These are phyloP conservation scores for Lagopus muta DNA, from an alignment of 2,113 vertebrate species.

Conservation along the genomic window DNA sequence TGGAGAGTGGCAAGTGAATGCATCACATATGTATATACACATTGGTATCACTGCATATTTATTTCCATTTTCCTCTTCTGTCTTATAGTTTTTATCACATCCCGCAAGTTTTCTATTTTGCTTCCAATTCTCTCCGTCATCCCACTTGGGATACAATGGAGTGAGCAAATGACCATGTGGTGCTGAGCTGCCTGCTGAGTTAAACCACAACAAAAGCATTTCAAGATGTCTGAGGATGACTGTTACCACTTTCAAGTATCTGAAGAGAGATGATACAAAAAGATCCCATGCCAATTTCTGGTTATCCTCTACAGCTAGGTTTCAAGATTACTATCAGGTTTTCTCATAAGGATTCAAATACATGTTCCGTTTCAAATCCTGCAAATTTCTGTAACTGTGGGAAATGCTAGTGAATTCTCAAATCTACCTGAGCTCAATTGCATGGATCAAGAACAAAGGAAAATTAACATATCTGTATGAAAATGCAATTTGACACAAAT, in stretches of 20 bases:
- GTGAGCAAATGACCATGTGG: too few relatives aligned
- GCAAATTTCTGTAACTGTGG: background rate
- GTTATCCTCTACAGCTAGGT: background rate
- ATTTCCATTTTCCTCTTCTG: too few relatives aligned
- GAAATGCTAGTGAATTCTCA: background rate
- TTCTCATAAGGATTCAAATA: background rate
- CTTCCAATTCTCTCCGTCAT: too few relatives aligned
- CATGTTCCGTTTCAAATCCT: background rate
- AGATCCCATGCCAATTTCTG: background rate
- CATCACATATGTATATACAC: too few relatives aligned
- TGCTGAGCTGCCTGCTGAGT: too few relatives aligned
- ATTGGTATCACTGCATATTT: too few relatives aligned
- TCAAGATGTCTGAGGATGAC: background rate
- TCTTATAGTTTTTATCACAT: too few relatives aligned
- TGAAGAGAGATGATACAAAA: background rate
- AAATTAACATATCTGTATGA: background rate
- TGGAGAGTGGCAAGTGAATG: too few relatives aligned
- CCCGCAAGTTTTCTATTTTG: too few relatives aligned
- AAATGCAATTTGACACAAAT: background rate
- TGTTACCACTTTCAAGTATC: background rate
- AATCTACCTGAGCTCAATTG: background rate
- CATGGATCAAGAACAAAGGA: background rate
- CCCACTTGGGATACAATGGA: too few relatives aligned
- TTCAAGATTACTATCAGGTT: background rate
- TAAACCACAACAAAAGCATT: background rate